Conservation (phyloP, 2,113 vertebrate genomes). For the Halichoerus grypus region DNA sequence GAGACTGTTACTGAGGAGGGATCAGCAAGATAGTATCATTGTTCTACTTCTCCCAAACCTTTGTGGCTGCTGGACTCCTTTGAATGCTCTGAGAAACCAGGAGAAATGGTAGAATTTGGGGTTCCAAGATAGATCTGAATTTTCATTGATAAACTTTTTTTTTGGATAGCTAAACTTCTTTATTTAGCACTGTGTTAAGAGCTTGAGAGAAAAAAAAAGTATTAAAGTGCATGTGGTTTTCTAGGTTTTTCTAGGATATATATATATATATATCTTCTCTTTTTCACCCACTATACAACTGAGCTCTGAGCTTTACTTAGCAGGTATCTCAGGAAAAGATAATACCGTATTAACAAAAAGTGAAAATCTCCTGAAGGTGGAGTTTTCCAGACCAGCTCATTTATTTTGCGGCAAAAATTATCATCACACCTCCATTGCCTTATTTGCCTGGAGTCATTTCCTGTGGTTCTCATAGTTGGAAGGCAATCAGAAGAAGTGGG, state of each 20-base stretch:
- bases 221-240: background rate
- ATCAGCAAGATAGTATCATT: accelerated
- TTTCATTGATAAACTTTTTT: background rate
- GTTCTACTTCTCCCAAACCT: background rate
- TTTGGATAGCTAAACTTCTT: background rate
- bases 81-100: background rate
- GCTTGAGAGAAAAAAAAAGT: background rate
- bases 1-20: background rate
- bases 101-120: background rate
- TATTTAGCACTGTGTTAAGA: background rate
- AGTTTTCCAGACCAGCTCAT: constrained; percentile 76
- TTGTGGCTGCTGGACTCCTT: background rate
- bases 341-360: background rate
- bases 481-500: constrained; percentile 81
- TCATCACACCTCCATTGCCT: constrained; percentile 75
- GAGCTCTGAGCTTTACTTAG: background rate
- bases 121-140: background rate
- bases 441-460: constrained; percentile 85
- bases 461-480: constrained; percentile 85
- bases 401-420: constrained; percentile 77
- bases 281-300: no score
- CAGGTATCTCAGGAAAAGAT: background rate
- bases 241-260: background rate
- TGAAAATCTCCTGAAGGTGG: constrained; percentile 51
- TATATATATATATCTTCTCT: background rate